Evolutionary conservation across 2,888 invertebrate genomes (phyloP).

Genomic region (Aethes cnicana): DNA sequence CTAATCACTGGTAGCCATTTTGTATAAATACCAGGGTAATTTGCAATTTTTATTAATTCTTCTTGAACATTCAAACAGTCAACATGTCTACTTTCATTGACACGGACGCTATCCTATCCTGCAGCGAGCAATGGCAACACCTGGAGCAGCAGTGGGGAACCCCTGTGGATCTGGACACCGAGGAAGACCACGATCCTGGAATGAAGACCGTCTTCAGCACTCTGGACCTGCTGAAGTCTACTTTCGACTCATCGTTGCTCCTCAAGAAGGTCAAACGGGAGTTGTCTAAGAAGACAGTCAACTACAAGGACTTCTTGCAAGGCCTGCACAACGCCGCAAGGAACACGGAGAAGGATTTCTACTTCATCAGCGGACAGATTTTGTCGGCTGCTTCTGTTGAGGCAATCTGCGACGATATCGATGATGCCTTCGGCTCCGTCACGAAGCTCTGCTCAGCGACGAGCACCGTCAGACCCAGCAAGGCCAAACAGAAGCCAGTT

Average conservation of each 20-base stretch:
- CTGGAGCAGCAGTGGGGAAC: slow-evolving; percentile 34
- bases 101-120: slow-evolving; percentile 53
- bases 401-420: slow-evolving; percentile 39
- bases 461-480: slow-evolving; percentile 52
- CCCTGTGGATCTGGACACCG: slow-evolving; percentile 34
- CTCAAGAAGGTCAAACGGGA: slow-evolving; percentile 24
- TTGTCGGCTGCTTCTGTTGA: slow-evolving; percentile 34
- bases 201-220: slow-evolving; percentile 24
- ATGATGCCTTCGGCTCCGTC: slow-evolving; percentile 69
- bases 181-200: slow-evolving; percentile 25
- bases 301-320: slow-evolving; percentile 32
- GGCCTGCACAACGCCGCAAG: slow-evolving; percentile 17
- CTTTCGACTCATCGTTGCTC: slow-evolving; percentile 34
- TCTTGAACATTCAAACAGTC: background rate
- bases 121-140: slow-evolving; percentile 33
- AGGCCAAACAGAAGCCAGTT: slow-evolving; percentile 38
- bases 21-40: background rate
- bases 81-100: slow-evolving; percentile 48
- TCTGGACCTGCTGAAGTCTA: slow-evolving; percentile 27
- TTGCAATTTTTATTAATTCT: slow-evolving; percentile 9
- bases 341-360: slow-evolving; percentile 32
- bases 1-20: slow-evolving; percentile 8
- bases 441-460: slow-evolving; percentile 60
- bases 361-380: slow-evolving; percentile 33
- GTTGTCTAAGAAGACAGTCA: slow-evolving; percentile 23